These are phyloP conservation scores for Athalia circularis DNA, from an alignment of 2,888 invertebrate species.

Conservation along the genomic window DNA sequence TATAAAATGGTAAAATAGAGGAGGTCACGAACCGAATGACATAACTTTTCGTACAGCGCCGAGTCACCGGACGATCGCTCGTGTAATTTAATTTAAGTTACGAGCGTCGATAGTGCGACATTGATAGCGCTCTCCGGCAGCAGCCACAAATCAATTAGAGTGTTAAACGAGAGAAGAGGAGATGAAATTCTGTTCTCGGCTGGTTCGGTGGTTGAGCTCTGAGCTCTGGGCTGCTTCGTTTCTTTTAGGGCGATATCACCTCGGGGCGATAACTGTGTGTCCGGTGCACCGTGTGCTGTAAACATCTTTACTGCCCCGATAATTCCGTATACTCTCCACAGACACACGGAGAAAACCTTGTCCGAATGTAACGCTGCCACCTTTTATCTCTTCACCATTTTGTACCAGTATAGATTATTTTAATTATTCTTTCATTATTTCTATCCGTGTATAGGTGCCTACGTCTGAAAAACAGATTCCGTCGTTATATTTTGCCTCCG, in stretches of 20 bases:
- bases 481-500: no score
- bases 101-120: conserved; percentile 57
- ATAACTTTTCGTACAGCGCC: conserved; percentile 32
- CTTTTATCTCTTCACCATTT: conserved; percentile 66
- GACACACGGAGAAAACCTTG: conserved; percentile 48
- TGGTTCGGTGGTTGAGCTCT: no score
- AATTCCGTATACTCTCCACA: conserved; percentile 55
- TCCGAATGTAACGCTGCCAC: conserved; percentile 27
- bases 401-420: conserved; percentile 66
- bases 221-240: conserved; percentile 38
- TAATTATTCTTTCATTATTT: conserved; percentile 56
- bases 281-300: conserved; percentile 65
- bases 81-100: conserved; percentile 71
- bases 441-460: conserved; percentile 44
- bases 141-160: conserved; percentile 71
- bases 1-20: not conserved
- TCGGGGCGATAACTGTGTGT: conserved; percentile 62
- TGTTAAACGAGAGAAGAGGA: conserved; percentile 50
- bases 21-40: conserved; percentile 37
- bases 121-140: conserved; percentile 60
- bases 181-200: not conserved
- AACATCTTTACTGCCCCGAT: conserved; percentile 72
- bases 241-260: conserved; percentile 60
- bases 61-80: conserved; percentile 59
- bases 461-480: not conserved